Evolutionary conservation across 1,140 invertebrate species (phyloP).

Genomic region (Drosophila watanabei): DNA sequence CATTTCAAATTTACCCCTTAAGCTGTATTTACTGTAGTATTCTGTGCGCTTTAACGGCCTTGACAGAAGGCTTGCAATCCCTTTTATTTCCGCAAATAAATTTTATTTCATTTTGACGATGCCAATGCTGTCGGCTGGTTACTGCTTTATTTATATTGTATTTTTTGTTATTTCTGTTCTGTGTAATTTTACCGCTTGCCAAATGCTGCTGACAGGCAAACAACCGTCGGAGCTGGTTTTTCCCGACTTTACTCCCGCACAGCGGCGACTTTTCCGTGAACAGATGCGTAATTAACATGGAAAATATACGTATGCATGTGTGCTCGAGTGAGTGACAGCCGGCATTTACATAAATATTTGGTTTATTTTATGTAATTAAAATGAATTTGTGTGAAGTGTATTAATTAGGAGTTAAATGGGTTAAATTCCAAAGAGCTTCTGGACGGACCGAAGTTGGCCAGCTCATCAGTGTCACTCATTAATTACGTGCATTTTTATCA

Average conservation of each 20-base stretch:
- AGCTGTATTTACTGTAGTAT: slow-evolving; percentile 63
- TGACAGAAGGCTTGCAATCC: slow-evolving; percentile 56
- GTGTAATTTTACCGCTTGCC: slow-evolving; percentile 54
- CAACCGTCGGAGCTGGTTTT: slow-evolving; percentile 30
- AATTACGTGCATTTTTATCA: slow-evolving; percentile 64
- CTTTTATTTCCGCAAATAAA: slow-evolving; percentile 74
- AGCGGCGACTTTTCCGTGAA: slow-evolving; percentile 32
- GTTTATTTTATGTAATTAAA: slow-evolving; percentile 83
- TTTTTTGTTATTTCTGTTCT: slow-evolving; percentile 32
- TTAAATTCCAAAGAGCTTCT: slow-evolving; percentile 59
- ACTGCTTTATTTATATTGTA: slow-evolving; percentile 44
- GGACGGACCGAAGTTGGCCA: slow-evolving; percentile 20
- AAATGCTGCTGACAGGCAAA: slow-evolving; percentile 77
- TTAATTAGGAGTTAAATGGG: slow-evolving; percentile 84
- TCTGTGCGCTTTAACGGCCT: slow-evolving; percentile 43
- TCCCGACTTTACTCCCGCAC: slow-evolving; percentile 2
- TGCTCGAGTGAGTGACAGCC: slow-evolving; percentile 41
- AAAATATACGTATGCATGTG: slow-evolving; percentile 39
- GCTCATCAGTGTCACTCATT: slow-evolving; percentile 55
- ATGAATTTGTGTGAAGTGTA: slow-evolving; percentile 82
- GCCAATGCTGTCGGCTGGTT: slow-evolving; percentile 42
- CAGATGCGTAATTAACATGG: slow-evolving; percentile 71
- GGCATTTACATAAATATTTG: slow-evolving; percentile 77
- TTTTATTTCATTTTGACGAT: slow-evolving; percentile 75
- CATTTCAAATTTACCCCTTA: slow-evolving; percentile 35